Evolutionary conservation across 2,113 vertebrate genomes (phyloP), one percentile per base, ranked within the genome.

Genomic region (Pelecanus crispus): DNA sequence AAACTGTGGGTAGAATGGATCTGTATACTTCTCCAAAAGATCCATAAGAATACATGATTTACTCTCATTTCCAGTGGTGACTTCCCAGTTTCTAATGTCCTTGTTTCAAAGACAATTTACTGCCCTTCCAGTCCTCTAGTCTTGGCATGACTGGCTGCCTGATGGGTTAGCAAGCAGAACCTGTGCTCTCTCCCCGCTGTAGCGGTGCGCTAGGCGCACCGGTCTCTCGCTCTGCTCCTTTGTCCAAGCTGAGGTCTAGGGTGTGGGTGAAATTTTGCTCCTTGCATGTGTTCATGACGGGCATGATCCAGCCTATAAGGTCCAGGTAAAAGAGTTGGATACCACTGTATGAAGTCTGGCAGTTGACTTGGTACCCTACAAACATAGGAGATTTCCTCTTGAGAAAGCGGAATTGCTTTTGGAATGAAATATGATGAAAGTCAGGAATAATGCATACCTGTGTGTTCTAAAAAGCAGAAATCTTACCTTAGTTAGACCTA

Each of bases 171-270:
- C 13, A 13, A 47, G 34, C 24, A 67, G 84, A 28, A 75, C 19
- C 38, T 47, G 4, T 32, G 15, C 11, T 59, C 9, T 42, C 34
- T 77, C 17, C 29, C 34, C 4, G 26, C n/a, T 1, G 1, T 14
- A 1, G 2, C 1, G 1, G 6, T 31, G 65, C 15, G 8, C 66
- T 13, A 1, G 31, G 36, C 25, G n/a, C 13, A 2, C 19, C 0
- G 6, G 8, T 13, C 12, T 62, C 42, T 45, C 0, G 2, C 28
- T 68, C 49, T 70, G 10, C 38, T 62, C 32, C 45, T 44, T 38
- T 34, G 8, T 11, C 3, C 58, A 21, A 36, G 26, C 25, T 58
- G 44, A 58, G 49, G 10, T 62, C 11, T 8, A 7, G 15, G 7
- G 31, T 18, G 22, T 38, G 29, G 19, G 5, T 67, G 47, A 70